phyloP scores from a whole-genome alignment of 92 coral and sea anemone genomes.

The Zoanthus sansibaricus region DNA sequence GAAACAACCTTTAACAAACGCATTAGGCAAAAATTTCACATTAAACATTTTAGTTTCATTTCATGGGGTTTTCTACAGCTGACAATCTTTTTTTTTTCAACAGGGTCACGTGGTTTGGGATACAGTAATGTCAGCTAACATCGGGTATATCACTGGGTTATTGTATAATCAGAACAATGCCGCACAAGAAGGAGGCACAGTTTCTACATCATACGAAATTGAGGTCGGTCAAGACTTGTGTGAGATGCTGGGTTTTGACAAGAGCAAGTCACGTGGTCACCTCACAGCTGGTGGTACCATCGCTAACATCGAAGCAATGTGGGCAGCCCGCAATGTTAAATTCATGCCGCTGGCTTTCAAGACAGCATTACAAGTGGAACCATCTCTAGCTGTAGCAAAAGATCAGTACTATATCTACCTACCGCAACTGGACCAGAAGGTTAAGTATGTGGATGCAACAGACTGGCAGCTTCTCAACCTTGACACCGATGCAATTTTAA shows the following conservation, averaged over 20 bases:
- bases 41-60: not conserved
- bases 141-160: conserved; percentile 43
- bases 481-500: too few species aligned
- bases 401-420: conserved; percentile 55
- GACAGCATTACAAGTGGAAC: conserved; percentile 77
- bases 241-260: conserved; percentile 89
- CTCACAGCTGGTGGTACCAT: conserved; percentile 82
- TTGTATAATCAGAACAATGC: conserved; percentile 18
- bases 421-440: conserved; percentile 62
- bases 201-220: conserved; percentile 81
- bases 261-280: conserved; percentile 71
- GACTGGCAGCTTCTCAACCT: conserved; percentile 78
- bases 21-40: too few species aligned
- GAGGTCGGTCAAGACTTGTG: conserved; percentile 83
- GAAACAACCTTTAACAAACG: not conserved
- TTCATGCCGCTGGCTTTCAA: conserved; percentile 76
- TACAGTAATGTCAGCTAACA: conserved; percentile 83
- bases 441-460: conserved; percentile 54
- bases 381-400: conserved; percentile 62
- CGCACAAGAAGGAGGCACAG: conserved; percentile 80
- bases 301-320: conserved; percentile 94
- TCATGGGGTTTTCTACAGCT: too few species aligned
- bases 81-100: not conserved
- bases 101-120: conserved; percentile 96
- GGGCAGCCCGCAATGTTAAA: conserved; percentile 90